These are phyloP conservation scores for Liopterus haemorrhoidalis DNA, from an alignment of 2,888 invertebrate species.

Conservation along the genomic window DNA sequence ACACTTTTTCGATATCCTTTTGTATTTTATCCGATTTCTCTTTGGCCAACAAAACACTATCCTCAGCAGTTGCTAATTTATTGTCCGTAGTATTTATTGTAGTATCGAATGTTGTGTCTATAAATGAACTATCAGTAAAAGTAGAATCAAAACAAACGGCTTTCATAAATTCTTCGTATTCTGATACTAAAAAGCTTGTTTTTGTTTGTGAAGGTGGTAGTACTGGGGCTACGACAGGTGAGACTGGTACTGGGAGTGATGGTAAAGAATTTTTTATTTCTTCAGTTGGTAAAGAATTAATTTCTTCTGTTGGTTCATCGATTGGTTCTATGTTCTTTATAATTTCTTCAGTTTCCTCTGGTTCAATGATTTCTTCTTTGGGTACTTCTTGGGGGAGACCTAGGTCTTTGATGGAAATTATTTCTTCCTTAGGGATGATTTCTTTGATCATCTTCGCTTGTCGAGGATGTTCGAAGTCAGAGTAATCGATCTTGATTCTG, in stretches of 20 bases:
- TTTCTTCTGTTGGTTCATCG: not conserved
- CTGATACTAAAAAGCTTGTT: constrained; percentile 43
- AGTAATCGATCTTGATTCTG: constrained; percentile 22
- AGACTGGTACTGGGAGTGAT: constrained; percentile 2
- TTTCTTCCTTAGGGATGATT: not conserved
- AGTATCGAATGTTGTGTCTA: too few relatives aligned
- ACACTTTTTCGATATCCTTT: not conserved
- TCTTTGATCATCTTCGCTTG: too few relatives aligned
- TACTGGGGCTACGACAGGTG: constrained; percentile 15
- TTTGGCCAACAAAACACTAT: constrained; percentile 13
- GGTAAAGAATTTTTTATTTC: too few relatives aligned
- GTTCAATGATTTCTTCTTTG: constrained; percentile 5
- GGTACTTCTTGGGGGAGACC: too few relatives aligned
- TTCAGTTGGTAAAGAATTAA: not conserved
- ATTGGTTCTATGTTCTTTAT: not conserved
- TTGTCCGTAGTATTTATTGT: too few relatives aligned
- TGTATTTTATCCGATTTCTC: not conserved
- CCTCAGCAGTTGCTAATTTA: constrained; percentile 25
- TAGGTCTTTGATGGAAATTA: constrained; percentile 3
- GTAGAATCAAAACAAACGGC: constrained; percentile 45
- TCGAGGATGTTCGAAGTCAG: too few relatives aligned
- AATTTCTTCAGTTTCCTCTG: not conserved
- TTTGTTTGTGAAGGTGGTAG: constrained; percentile 9
- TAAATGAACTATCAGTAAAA: constrained; percentile 18
- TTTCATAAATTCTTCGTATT: constrained; percentile 57